Percentiles rank a stretch among this genome's conserved stretches.
Evolutionary conservation across 2,113 vertebrate species (phyloP).

Genomic region (Platysternon megacephalum): DNA sequence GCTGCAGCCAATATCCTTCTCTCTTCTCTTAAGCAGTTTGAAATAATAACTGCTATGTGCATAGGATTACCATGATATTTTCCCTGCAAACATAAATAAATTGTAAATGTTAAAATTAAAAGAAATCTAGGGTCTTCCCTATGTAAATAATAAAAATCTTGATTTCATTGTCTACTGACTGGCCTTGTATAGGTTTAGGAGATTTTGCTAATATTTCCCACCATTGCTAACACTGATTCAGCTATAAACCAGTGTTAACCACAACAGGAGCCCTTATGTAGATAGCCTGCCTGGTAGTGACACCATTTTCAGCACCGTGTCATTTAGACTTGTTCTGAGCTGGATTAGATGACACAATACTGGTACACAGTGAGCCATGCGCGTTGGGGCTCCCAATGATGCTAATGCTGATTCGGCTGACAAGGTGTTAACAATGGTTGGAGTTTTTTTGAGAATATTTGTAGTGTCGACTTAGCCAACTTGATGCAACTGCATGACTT

Average conservation of each 20-base stretch:
- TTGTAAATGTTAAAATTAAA: neutral
- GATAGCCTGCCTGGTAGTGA: neutral
- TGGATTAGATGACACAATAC: neutral
- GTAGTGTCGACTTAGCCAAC: neutral
- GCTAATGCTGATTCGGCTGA: neutral
- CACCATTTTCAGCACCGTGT: neutral
- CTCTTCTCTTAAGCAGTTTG: constrained; percentile 93
- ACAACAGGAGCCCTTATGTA: neutral
- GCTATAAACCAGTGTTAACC: neutral
- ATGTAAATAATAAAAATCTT: constrained; percentile 21
- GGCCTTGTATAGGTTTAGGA: neutral
- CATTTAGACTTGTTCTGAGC: neutral
- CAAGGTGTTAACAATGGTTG: neutral
- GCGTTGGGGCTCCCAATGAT: neutral
- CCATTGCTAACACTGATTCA: neutral
- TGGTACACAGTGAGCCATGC: neutral
- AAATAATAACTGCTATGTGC: constrained; percentile 90
- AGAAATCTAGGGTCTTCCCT: neutral
- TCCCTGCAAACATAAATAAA: constrained; percentile 78
- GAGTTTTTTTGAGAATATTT: neutral
- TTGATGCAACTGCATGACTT: neutral
- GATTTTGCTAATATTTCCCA: accelerated
- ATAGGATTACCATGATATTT: constrained; percentile 90
- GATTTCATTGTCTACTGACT: neutral
- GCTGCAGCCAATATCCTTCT: constrained; percentile 90